These are phyloP conservation scores for Tokudaia muenninki DNA, from an alignment of 2,797 vertebrate genomes.

Conservation along the genomic window DNA sequence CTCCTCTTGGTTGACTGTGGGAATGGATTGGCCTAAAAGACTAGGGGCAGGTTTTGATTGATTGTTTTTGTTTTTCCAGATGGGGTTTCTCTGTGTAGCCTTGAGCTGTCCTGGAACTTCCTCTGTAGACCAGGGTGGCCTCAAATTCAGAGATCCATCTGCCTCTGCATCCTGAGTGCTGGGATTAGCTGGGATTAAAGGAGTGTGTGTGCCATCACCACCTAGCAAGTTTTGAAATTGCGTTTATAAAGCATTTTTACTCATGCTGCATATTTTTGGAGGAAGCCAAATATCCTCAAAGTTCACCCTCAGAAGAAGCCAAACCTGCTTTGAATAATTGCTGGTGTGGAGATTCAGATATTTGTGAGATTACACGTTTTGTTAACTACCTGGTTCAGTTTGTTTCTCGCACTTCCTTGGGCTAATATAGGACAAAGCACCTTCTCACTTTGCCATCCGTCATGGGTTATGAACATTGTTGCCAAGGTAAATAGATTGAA, in stretches of 20 bases:
- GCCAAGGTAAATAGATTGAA: background rate
- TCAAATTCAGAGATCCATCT: background rate
- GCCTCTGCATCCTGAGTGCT: background rate
- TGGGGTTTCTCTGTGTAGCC: background rate
- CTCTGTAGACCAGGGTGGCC: background rate
- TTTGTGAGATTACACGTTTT: background rate
- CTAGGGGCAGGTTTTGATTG: constrained; percentile 14
- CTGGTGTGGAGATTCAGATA: background rate
- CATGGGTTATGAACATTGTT: background rate
- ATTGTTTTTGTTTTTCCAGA: background rate
- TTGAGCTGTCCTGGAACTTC: no score
- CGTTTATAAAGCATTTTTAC: constrained; percentile 33
- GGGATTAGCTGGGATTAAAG: background rate
- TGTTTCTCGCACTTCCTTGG: background rate
- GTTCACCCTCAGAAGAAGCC: background rate
- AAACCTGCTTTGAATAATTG: background rate
- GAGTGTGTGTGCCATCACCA: background rate
- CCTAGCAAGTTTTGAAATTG: background rate
- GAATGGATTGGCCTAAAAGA: background rate
- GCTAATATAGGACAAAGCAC: background rate
- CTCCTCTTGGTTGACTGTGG: background rate
- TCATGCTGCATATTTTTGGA: background rate
- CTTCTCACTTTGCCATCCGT: background rate
- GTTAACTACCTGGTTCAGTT: background rate
- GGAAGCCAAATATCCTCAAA: background rate